Evolutionary conservation across 2,888 invertebrate genomes (phyloP).

Genomic region (Apotomis betuletana): DNA sequence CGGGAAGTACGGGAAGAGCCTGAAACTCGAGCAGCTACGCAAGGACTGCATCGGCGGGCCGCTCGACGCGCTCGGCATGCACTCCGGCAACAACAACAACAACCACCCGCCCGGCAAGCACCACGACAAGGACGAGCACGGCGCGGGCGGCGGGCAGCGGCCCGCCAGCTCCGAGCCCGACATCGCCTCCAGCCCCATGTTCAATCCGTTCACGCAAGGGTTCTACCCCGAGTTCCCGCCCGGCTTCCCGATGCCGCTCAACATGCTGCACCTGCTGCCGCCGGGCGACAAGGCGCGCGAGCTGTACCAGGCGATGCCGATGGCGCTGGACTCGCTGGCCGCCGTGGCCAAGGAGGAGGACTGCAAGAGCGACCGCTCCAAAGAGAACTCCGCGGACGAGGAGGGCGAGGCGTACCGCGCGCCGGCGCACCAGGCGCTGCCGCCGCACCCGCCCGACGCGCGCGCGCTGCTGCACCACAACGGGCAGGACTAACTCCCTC

Average conservation of each 20-base stretch:
- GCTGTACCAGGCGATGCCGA: conserved; percentile 83
- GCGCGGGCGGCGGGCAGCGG: conserved; percentile 69
- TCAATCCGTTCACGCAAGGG: conserved; percentile 90
- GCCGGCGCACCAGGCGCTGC: conserved; percentile 75
- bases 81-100: conserved; percentile 85
- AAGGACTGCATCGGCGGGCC: conserved; percentile 94
- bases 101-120: conserved; percentile 81
- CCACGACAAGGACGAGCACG: conserved; percentile 82
- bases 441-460: conserved; percentile 84
- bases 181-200: conserved; percentile 86
- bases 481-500: conserved; percentile 87
- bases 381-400: conserved; percentile 85
- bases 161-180: conserved; percentile 88
- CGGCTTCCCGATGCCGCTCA: conserved; percentile 92
- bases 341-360: conserved; percentile 84
- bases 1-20: conserved; percentile 96
- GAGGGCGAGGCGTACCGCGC: conserved; percentile 78
- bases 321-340: conserved; percentile 83
- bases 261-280: conserved; percentile 92
- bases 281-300: conserved; percentile 90
- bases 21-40: conserved; percentile 93
- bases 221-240: conserved; percentile 93
- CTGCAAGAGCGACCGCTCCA: conserved; percentile 86
- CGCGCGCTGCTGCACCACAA: conserved; percentile 89
- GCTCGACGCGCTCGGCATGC: conserved; percentile 87